Conservation (phyloP, 2,113 vertebrate species). For the Prietella phreatophila region DNA sequence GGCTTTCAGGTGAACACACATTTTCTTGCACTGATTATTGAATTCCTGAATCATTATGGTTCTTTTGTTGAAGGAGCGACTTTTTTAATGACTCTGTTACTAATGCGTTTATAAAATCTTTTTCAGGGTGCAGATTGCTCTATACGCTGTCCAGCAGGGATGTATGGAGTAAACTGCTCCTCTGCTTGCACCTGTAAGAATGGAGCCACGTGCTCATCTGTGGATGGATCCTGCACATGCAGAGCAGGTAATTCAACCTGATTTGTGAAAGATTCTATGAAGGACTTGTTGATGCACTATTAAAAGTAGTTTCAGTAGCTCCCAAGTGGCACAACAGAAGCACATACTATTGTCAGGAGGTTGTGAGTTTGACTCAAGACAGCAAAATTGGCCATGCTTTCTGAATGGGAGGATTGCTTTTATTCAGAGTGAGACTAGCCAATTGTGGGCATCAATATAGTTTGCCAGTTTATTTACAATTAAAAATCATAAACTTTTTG, state of each 20-base stretch:
- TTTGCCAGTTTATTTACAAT: not conserved
- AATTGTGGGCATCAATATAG: not conserved
- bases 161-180: constrained; percentile 86
- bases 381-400: not conserved
- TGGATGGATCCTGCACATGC: constrained; percentile 90
- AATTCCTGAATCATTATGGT: not conserved
- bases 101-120: not conserved
- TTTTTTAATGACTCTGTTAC: not conserved
- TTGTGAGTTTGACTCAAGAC: not conserved
- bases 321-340: not conserved
- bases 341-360: not conserved
- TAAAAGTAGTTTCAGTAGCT: not conserved
- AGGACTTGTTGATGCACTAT: not conserved
- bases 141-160: constrained; percentile 76
- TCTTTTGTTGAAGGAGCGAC: not conserved
- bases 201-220: constrained; percentile 81
- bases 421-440: not conserved
- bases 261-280: not conserved
- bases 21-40: not conserved
- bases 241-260: constrained; percentile 77
- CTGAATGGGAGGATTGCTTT: not conserved
- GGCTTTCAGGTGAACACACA: constrained; percentile 85
- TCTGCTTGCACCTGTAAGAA: constrained; percentile 88
- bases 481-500: no score
- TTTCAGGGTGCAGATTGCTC: constrained; percentile 82